phyloP scores from a whole-genome alignment of 2,797 vertebrate genomes.

The Alosa sapidissima region DNA sequence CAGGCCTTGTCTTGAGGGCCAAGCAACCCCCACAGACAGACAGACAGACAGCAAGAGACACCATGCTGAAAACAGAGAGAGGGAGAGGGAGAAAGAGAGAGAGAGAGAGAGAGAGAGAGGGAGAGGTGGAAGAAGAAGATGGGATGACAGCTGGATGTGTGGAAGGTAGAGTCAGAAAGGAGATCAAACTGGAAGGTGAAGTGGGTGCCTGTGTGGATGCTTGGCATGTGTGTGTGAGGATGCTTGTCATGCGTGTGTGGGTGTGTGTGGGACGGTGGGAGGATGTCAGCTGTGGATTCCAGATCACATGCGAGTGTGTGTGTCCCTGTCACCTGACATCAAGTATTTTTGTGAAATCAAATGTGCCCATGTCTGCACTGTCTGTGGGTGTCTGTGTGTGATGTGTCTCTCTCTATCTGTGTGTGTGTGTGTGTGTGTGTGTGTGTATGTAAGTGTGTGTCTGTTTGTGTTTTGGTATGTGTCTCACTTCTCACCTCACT shows the following conservation, averaged over 20 bases:
- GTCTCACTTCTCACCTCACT: conserved; percentile 5
- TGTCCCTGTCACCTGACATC: conserved; percentile 4
- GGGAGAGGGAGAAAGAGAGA: conserved; percentile 29
- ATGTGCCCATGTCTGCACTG: not conserved
- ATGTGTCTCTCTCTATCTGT: not conserved
- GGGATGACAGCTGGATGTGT: not conserved
- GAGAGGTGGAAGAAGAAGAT: conserved; percentile 26
- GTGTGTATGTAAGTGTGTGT: not conserved
- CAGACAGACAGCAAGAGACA: conserved; percentile 12
- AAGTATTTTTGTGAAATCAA: not conserved
- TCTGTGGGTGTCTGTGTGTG: not conserved
- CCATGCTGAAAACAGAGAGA: not conserved
- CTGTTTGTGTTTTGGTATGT: not conserved
- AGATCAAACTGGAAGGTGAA: conserved; percentile 38
- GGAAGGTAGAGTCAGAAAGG: conserved; percentile 28
- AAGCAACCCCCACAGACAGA: conserved; percentile 11
- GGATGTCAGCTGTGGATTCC: not conserved
- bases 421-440: not conserved
- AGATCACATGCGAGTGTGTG: conserved; percentile 11
- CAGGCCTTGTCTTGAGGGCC: conserved; percentile 54
- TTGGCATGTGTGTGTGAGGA: not conserved
- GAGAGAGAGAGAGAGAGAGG: conserved; percentile 15
- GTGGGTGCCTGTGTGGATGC: not conserved
- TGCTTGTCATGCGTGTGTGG: not conserved
- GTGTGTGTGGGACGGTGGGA: not conserved